Evolutionary conservation across 2,113 vertebrate species (phyloP).

Genomic region (Oceanodroma tethys): DNA sequence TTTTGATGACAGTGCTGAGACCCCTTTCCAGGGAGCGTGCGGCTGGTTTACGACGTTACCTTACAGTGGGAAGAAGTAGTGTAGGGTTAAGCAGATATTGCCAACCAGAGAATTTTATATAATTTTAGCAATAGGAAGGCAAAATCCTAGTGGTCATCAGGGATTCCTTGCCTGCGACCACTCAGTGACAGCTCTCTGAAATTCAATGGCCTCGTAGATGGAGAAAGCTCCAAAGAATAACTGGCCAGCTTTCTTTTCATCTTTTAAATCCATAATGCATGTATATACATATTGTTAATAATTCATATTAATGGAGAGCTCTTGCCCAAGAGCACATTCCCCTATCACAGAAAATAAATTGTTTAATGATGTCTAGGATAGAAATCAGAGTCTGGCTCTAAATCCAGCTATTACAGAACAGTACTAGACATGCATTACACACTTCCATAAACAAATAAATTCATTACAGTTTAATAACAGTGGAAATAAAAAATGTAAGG

Average conservation of each 20-base stretch:
- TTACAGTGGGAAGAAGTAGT: background rate
- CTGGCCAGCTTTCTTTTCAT: background rate
- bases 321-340: slow-evolving; percentile 26
- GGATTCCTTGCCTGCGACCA: background rate
- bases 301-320: slow-evolving; percentile 45
- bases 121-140: background rate
- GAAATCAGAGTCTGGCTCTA: background rate
- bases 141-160: background rate
- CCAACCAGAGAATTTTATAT: background rate
- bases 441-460: slow-evolving; percentile 40
- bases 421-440: background rate
- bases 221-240: background rate
- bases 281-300: slow-evolving; percentile 54
- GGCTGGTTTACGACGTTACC: background rate
- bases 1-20: background rate
- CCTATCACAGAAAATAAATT: slow-evolving; percentile 46
- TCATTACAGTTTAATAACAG: slow-evolving; percentile 12
- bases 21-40: background rate
- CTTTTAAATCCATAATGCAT: slow-evolving; percentile 43
- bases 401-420: slow-evolving; percentile 7
- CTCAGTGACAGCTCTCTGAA: background rate
- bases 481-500: background rate
- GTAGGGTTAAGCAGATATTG: background rate
- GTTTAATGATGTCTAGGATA: slow-evolving; percentile 33
- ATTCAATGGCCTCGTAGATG: background rate